These are phyloP conservation scores for Mayetiola destructor DNA, from an alignment of 2,888 invertebrate species.

Conservation along the genomic window DNA sequence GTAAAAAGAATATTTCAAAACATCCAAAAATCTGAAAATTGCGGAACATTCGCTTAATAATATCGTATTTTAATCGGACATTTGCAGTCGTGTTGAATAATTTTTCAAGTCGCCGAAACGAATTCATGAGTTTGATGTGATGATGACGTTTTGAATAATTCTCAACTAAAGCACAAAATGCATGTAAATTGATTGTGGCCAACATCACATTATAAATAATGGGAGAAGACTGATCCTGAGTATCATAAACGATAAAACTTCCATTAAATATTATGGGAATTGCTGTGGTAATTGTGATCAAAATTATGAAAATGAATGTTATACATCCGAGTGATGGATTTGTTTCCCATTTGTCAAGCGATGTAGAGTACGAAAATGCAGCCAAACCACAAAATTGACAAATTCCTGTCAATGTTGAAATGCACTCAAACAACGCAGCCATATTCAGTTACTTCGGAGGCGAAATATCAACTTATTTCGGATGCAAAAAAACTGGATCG, in stretches of 20 bases:
- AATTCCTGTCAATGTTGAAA: not conserved
- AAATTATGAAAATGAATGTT: not conserved
- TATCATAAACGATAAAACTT: not conserved
- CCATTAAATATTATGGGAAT: not conserved
- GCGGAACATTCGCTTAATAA: too few species aligned
- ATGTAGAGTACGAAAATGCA: not conserved
- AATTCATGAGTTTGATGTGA: not conserved
- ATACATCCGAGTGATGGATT: not conserved
- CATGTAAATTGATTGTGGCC: not conserved
- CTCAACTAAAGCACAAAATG: not conserved
- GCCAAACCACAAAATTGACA: not conserved
- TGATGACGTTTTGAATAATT: not conserved
- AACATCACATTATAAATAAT: not conserved
- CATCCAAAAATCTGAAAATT: too few species aligned
- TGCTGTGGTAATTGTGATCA: not conserved
- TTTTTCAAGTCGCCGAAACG: not conserved
- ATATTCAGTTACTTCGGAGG: too few species aligned
- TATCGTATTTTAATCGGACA: too few species aligned
- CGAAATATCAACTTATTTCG: too few species aligned
- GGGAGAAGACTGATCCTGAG: not conserved
- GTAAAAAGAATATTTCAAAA: too few species aligned
- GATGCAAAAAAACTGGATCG: too few species aligned
- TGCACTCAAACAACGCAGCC: too few species aligned
- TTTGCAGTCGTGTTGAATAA: too few species aligned
- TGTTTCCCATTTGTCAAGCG: not conserved